These are phyloP conservation scores for Urosaurus nigricauda DNA, from an alignment of 2,797 vertebrate genomes.

Conservation along the genomic window DNA sequence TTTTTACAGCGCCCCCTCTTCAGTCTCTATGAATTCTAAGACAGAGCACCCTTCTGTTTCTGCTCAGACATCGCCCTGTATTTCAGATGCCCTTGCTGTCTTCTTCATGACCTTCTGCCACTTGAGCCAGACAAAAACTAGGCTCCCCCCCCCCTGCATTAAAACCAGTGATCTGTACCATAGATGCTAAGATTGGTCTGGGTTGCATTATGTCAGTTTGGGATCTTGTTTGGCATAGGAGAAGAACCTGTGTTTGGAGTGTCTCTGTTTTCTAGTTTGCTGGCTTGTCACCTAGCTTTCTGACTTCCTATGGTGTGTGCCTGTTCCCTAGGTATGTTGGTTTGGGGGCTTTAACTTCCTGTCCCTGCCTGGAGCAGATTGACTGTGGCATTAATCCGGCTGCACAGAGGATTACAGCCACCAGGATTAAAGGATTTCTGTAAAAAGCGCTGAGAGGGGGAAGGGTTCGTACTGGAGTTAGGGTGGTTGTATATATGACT, in stretches of 20 bases:
- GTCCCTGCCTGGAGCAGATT: conserved; percentile 22
- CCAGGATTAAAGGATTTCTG: conserved; percentile 44
- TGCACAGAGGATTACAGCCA: conserved; percentile 23
- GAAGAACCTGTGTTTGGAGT: not conserved
- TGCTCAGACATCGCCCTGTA: not conserved
- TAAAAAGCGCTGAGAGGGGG: conserved; percentile 15
- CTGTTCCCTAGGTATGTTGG: not conserved
- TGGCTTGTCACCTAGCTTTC: conserved; percentile 11
- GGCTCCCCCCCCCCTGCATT: too few relatives aligned
- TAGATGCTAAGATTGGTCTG: not conserved
- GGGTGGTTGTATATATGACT: not conserved
- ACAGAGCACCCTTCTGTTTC: not conserved
- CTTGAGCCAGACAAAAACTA: not conserved
- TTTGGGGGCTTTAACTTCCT: conserved; percentile 4
- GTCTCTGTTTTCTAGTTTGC: not conserved
- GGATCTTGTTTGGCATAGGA: not conserved
- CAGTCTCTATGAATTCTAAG: not conserved
- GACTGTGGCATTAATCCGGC: conserved; percentile 17
- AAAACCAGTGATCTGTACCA: not conserved
- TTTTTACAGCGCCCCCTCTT: not conserved
- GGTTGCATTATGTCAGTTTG: not conserved
- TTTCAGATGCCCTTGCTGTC: not conserved
- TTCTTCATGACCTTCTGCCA: not conserved
- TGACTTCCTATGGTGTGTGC: not conserved
- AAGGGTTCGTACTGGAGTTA: not conserved